Conservation (phyloP, 2,113 vertebrate species). For the Pithys albifrons region DNA sequence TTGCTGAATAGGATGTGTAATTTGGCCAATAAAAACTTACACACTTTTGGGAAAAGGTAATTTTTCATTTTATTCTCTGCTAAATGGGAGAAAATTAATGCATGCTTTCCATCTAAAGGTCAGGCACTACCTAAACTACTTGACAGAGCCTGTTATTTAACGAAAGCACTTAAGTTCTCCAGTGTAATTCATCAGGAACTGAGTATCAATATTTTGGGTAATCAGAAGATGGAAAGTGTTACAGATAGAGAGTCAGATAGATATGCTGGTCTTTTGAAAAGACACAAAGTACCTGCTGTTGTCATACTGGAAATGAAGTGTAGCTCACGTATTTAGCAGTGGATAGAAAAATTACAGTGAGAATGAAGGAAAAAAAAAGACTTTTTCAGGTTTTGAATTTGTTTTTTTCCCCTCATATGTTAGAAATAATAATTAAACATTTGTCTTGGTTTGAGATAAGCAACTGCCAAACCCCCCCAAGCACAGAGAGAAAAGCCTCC, state of each 20-base stretch:
- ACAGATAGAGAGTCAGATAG: not conserved
- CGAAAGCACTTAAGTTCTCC: not conserved
- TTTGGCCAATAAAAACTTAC: not conserved
- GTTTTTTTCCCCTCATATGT: not conserved
- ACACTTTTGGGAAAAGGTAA: not conserved
- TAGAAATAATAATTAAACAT: not conserved
- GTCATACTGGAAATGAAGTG: not conserved
- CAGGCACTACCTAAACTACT: not conserved
- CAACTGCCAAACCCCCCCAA: too few relatives aligned
- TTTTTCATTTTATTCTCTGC: not conserved
- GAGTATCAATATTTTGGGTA: not conserved
- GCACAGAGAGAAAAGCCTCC: too few relatives aligned
- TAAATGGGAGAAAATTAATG: not conserved
- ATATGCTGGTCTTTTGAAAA: not conserved
- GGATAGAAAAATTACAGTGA: not conserved
- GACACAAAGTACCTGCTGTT: not conserved
- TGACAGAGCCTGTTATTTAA: slow-evolving; percentile 3
- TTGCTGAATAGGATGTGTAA: not conserved
- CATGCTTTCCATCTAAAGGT: not conserved
- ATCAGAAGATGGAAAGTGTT: not conserved
- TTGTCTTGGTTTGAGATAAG: too few relatives aligned
- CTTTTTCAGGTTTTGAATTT: not conserved
- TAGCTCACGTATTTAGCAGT: not conserved
- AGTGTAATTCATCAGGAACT: not conserved
- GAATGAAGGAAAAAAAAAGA: not conserved